Base-by-base conservation (phyloP, 2,888 invertebrate species). In the Pseudolycoriella hygida region DNA sequence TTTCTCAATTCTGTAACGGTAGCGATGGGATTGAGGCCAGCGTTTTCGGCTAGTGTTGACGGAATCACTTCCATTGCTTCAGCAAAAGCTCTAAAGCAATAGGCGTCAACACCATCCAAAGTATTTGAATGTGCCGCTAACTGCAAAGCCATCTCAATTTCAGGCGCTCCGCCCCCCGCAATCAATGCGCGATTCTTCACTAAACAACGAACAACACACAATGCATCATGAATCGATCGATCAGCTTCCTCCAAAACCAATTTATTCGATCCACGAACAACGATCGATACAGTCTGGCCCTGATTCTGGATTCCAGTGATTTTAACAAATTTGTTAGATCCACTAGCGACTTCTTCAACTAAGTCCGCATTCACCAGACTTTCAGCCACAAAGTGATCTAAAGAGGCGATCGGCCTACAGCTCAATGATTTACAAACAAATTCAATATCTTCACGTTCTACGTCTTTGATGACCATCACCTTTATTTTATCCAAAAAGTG, bases 401-500 rank as follows among this genome's bases (percentile, higher is more conserved):
- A 69, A n/a, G 94, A 94, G 4, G 98, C 98, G 54, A 98, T 90
- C 1, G 98, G 98, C 43, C 93, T 76, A 61, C 94, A 94, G 18
- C 83, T 83, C 19, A 96, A 68, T 5, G 89, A 88, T 71, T 93
- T 96, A 68, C 93, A 94, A 17, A 98, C 81, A 65, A 94, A 97
- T 58, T 97, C 92, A 53, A 99, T 87, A 57, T 99, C 97, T 62
- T 97, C 97, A 44, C 98, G 77, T 65, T 99, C 98, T 46, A 99
- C 77, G 60, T 99, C 97, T 65, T 93, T 96, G 44, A 98, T 79
- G 1, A 97, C 96, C 82, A 98, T 84, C 45, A 94, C 92, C 66
- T 99, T 99, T 63, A 97, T 90, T 71, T 98, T 98, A 60, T 96
- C 94, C 53, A 99, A 71, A 69, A 97, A 98, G 63, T 99, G 98